These are phyloP conservation scores for Coccyzus lansbergi DNA, from an alignment of 2,797 vertebrate genomes.

Conservation along the genomic window DNA sequence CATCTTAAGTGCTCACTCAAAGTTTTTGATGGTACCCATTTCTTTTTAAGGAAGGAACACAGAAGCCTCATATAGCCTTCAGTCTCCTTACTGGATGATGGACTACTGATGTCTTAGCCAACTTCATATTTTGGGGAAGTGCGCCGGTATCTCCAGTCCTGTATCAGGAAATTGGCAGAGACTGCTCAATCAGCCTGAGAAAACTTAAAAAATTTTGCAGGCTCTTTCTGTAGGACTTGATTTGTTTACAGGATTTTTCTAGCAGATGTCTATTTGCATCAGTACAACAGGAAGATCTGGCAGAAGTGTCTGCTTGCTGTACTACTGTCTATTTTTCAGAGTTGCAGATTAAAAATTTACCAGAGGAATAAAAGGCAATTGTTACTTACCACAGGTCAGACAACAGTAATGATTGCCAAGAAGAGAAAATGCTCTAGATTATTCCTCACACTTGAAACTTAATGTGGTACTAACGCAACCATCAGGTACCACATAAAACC, in stretches of 20 bases:
- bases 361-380: not conserved
- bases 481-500: not conserved
- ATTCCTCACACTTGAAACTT: not conserved
- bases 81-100: not conserved
- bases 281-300: not conserved
- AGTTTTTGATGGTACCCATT: not conserved
- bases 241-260: not conserved
- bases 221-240: not conserved
- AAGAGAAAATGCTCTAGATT: not conserved
- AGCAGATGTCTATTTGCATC: not conserved
- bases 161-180: not conserved
- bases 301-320: not conserved
- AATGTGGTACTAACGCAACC: not conserved
- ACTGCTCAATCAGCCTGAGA: not conserved
- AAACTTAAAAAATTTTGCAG: not conserved
- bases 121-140: not conserved
- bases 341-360: not conserved
- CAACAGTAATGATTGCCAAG: not conserved
- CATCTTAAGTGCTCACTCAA: not conserved
- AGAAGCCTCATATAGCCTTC: not conserved
- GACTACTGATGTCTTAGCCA: not conserved
- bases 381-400: not conserved
- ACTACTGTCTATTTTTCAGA: not conserved
- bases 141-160: not conserved
- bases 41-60: not conserved